Percentiles rank a stretch among this genome's conserved stretches.
phyloP scores from a whole-genome alignment of 2,113 vertebrate species.

The Anguilla rostrata region DNA sequence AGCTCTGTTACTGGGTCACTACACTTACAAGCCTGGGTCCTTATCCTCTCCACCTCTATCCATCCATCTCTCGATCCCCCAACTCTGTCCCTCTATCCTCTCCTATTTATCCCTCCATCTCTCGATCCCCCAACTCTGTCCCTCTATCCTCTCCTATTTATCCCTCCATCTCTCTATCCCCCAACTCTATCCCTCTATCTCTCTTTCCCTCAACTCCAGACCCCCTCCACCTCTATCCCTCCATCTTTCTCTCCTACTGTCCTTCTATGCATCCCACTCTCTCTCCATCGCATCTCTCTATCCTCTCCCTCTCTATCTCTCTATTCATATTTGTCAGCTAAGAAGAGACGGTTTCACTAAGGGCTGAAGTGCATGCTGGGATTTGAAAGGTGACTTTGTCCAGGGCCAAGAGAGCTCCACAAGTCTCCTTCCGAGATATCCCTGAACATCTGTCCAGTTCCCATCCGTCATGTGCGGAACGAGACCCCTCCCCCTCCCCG shows the following conservation, averaged over 20 bases:
- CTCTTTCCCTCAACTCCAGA: too few relatives aligned
- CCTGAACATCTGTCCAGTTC: slow-evolving; percentile 31
- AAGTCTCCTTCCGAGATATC: slow-evolving; percentile 24
- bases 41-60: background rate
- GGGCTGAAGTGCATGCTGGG: slow-evolving; percentile 27
- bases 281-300: too few relatives aligned
- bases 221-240: too few relatives aligned
- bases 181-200: too few relatives aligned
- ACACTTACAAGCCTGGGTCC: background rate
- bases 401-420: slow-evolving; percentile 7
- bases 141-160: too few relatives aligned
- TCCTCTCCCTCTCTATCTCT: too few relatives aligned
- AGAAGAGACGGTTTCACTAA: slow-evolving; percentile 33
- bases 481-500: slow-evolving; percentile 8
- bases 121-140: too few relatives aligned
- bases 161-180: too few relatives aligned
- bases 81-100: background rate
- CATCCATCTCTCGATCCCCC: too few relatives aligned
- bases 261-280: too few relatives aligned
- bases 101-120: too few relatives aligned
- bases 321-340: slow-evolving; percentile 20
- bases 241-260: too few relatives aligned
- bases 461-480: slow-evolving; percentile 28
- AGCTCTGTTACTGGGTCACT: background rate
- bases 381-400: slow-evolving; percentile 43